Evolutionary conservation across 2,113 vertebrate species (phyloP), one percentile per base, ranked within the genome.

Genomic region (Penelope pileata): DNA sequence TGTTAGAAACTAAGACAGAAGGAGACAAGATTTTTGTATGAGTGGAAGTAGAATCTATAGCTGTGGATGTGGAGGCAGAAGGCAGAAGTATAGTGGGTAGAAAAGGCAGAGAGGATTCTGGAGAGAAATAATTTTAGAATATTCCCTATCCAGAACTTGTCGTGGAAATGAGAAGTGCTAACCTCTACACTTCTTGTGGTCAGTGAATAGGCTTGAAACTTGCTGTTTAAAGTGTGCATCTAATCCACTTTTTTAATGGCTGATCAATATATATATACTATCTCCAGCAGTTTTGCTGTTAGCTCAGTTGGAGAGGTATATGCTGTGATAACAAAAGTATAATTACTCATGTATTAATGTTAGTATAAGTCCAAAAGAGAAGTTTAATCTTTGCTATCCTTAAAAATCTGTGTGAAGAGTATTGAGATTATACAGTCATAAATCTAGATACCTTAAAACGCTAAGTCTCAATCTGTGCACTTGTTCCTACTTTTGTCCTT

Each of bases 401-500:
- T 64, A 53, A 63, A 69, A 69, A 64, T 69, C 36, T 59, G 4
- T 27, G 12, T 45, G 51, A 75, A 78, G 16, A 70, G 3, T 29
- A 67, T 8, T 13, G 10, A 78, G 10, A n/a, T 8, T 67, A 9
- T 42, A 40, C 70, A 87, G 32, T 63, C 47, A 80, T 48, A 94
- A 90, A 21, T 2, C 48, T 19, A 26, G 16, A 14, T 29, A 23
- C 7, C 40, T 29, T 34, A 83, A 90, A 64, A 18, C 58, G 15
- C 1, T 1, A 29, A 51, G 14, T 50, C 17, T 53, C 48, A 74
- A 21, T 42, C 36, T 2, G 6, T 7, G 2, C 3, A 19, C 7
- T 12, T 63, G 13, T 7, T 87, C 17, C 14, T 66, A 24, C 30
- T 77, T 90, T 69, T 69, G n/a, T 48, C 14, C 26, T 7, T 88